Conservation (phyloP, 2,888 invertebrate species). For the Trichopria drosophilae region DNA sequence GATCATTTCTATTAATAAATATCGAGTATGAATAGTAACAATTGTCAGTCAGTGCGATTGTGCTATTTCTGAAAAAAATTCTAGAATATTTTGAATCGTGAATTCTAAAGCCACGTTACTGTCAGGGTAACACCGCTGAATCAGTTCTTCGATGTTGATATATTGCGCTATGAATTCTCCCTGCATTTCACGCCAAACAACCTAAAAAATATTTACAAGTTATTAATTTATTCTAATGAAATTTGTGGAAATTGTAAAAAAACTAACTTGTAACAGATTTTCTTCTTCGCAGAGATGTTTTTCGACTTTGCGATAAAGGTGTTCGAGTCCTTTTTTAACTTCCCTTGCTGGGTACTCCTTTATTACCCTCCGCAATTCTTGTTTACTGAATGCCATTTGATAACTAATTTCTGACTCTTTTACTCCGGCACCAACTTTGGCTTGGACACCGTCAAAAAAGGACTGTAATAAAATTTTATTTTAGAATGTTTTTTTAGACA, state of each 20-base stretch:
- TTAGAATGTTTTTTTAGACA: constrained; percentile 10
- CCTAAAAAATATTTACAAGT: constrained; percentile 61
- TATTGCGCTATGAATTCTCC: constrained; percentile 98
- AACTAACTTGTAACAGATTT: constrained; percentile 74
- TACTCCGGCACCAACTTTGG: constrained; percentile 89
- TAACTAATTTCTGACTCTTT: constrained; percentile 97
- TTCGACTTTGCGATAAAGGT: constrained; percentile 93
- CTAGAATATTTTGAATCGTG: constrained; percentile 91
- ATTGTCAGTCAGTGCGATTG: constrained; percentile 77
- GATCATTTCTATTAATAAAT: too few relatives aligned
- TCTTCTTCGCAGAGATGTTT: constrained; percentile 96
- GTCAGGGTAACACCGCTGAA: constrained; percentile 94
- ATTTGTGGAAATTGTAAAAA: constrained; percentile 3
- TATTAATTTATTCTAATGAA: constrained; percentile 4
- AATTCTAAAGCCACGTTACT: constrained; percentile 93
- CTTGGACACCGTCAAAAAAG: constrained; percentile 97
- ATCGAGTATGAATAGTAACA: too few relatives aligned
- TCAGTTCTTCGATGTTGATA: constrained; percentile 87
- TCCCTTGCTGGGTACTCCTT: constrained; percentile 91
- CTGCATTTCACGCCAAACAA: constrained; percentile 99
- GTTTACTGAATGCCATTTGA: constrained; percentile 95
- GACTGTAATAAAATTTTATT: constrained; percentile 63
- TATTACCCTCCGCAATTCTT: constrained; percentile 92
- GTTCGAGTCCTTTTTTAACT: constrained; percentile 90
- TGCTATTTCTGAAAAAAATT: constrained; percentile 98